These are phyloP conservation scores for Lumbricus terrestris DNA, from an alignment of 2,888 invertebrate genomes.

Conservation along the genomic window DNA sequence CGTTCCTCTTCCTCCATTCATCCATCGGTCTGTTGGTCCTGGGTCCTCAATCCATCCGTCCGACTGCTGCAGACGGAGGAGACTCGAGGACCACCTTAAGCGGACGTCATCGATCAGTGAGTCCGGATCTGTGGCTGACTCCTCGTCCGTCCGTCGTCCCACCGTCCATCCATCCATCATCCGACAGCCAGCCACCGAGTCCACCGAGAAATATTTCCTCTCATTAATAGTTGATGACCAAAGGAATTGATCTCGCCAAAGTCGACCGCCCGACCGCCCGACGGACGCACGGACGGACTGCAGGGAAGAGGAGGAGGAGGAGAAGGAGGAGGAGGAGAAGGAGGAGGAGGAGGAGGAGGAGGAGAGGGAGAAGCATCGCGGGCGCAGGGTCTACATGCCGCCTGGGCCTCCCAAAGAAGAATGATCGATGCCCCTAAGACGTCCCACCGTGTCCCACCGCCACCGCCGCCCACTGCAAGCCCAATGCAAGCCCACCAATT, in stretches of 20 bases:
- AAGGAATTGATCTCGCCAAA: conserved; percentile 4
- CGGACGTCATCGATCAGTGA: conserved; percentile 3
- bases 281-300: background rate
- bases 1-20: background rate
- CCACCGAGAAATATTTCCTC: conserved; percentile 11
- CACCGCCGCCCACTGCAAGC: conserved; percentile 10
- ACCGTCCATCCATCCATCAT: background rate
- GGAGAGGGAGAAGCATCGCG: background rate
- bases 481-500: conserved; percentile 6
- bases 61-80: background rate
- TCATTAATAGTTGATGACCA: conserved; percentile 18
- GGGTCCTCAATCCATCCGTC: background rate
- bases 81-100: background rate
- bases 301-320: too few species aligned
- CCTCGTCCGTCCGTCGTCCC: background rate
- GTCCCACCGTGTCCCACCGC: background rate
- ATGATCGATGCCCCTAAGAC: conserved; percentile 14
- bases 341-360: too few species aligned
- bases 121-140: background rate
- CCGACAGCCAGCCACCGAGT: background rate
- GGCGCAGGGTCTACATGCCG: background rate
- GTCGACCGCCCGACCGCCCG: background rate
- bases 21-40: background rate
- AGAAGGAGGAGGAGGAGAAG: too few species aligned
- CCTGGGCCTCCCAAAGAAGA: background rate